Conservation (phyloP, 2,888 invertebrate species). For the Limnephilus marmoratus region DNA sequence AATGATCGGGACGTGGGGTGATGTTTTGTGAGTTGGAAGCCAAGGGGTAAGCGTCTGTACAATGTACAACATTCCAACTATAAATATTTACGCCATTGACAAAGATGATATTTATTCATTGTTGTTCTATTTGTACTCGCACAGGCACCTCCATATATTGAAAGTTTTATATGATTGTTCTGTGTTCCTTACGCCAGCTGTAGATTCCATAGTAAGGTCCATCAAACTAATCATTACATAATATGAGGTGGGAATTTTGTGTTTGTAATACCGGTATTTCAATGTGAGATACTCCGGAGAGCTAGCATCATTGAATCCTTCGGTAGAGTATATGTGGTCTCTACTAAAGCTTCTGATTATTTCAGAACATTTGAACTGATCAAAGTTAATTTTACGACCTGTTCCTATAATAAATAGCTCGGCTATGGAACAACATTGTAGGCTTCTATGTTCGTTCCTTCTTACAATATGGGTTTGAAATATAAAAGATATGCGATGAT, state of each 20-base stretch:
- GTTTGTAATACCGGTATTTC: too few relatives aligned
- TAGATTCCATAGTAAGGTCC: neutral
- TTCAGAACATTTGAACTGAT: too few relatives aligned
- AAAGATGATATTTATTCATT: neutral
- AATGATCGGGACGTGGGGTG: neutral
- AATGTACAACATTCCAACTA: neutral
- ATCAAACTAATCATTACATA: too few relatives aligned
- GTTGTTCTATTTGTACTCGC: neutral
- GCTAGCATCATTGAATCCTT: too few relatives aligned
- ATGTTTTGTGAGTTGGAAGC: neutral
- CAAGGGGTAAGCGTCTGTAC: neutral
- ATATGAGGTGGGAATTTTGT: too few relatives aligned
- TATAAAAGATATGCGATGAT: too few relatives aligned
- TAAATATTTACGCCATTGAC: neutral
- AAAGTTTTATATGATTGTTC: neutral
- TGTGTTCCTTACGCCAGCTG: neutral
- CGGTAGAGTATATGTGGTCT: too few relatives aligned
- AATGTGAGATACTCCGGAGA: too few relatives aligned
- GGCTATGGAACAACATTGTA: neutral
- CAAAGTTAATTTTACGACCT: too few relatives aligned
- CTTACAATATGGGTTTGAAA: neutral
- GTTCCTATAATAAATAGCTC: neutral
- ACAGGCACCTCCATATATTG: neutral
- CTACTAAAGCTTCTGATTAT: too few relatives aligned
- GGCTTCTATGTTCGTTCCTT: too few relatives aligned